These are phyloP conservation scores for Eupithecia inturbata DNA, from an alignment of 2,888 invertebrate species.

Conservation along the genomic window DNA sequence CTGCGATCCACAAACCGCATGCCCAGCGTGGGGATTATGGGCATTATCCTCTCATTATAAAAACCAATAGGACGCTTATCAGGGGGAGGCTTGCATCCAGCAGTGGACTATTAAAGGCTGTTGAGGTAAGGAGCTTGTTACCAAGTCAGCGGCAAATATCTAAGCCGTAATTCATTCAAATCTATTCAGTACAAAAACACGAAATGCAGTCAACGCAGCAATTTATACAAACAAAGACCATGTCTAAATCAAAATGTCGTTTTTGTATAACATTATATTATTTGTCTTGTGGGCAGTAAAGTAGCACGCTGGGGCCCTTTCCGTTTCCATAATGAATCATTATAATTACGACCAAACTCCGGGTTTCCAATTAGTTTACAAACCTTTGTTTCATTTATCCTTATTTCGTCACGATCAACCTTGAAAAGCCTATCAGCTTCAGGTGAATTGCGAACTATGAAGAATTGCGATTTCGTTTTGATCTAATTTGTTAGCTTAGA, in stretches of 20 bases:
- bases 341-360: constrained; percentile 58
- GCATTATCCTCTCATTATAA: too few species aligned
- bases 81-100: too few species aligned
- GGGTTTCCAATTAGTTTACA: constrained; percentile 53
- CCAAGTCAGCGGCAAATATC: constrained; percentile 39
- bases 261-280: constrained; percentile 39
- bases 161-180: constrained; percentile 46
- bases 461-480: background rate
- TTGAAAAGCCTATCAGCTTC: constrained; percentile 19
- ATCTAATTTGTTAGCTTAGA: background rate
- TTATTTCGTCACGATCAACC: constrained; percentile 24
- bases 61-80: too few species aligned
- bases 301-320: constrained; percentile 57
- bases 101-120: too few species aligned
- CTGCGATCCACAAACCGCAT: too few species aligned
- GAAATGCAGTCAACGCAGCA: constrained; percentile 43
- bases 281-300: constrained; percentile 47
- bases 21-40: too few species aligned
- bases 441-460: background rate
- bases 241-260: constrained; percentile 49
- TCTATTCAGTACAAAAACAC: constrained; percentile 50
- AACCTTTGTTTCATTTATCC: constrained; percentile 48
- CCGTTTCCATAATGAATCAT: constrained; percentile 75
- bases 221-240: constrained; percentile 48
- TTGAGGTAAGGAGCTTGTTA: too few species aligned